Percentiles rank a stretch among this genome's conserved stretches.
These are phyloP conservation scores for Tachystola acroxantha DNA, from an alignment of 2,888 invertebrate genomes.

Conservation along the genomic window DNA sequence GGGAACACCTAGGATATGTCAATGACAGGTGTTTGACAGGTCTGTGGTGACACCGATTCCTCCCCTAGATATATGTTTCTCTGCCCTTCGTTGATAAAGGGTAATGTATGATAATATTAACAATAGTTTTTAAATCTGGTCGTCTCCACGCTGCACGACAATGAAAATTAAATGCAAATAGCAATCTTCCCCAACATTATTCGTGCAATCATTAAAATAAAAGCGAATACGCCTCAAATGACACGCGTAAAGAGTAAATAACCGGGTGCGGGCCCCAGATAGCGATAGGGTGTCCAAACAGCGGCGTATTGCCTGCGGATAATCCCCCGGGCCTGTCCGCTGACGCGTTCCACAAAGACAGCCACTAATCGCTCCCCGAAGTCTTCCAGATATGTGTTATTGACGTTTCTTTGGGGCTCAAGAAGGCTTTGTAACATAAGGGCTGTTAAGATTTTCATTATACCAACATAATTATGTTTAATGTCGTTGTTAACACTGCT, in stretches of 20 bases:
- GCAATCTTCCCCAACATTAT: neutral
- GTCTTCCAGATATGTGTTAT: conserved; percentile 14
- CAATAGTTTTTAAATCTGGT: no score
- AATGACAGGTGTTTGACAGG: no score
- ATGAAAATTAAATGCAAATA: no score
- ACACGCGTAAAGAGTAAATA: conserved; percentile 33
- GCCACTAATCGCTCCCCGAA: conserved; percentile 11
- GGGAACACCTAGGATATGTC: no score
- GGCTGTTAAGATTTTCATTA: no score
- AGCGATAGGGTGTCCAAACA: conserved; percentile 46
- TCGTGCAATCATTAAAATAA: conserved; percentile 2
- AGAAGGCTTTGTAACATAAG: neutral
- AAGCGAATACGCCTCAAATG: conserved; percentile 1
- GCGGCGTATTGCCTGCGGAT: conserved; percentile 41
- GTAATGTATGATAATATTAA: no score
- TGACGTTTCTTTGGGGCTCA: conserved; percentile 23
- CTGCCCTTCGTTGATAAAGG: no score
- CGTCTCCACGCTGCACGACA: no score
- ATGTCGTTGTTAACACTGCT: no score
- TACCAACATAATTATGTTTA: no score
- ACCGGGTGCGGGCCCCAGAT: conserved; percentile 32
- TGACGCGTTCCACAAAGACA: conserved; percentile 38
- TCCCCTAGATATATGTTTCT: no score
- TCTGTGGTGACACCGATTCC: no score
- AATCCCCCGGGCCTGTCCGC: conserved; percentile 36